Evolutionary conservation across 1,140 invertebrate genomes (phyloP).

Genomic region (Asobara japonica): DNA sequence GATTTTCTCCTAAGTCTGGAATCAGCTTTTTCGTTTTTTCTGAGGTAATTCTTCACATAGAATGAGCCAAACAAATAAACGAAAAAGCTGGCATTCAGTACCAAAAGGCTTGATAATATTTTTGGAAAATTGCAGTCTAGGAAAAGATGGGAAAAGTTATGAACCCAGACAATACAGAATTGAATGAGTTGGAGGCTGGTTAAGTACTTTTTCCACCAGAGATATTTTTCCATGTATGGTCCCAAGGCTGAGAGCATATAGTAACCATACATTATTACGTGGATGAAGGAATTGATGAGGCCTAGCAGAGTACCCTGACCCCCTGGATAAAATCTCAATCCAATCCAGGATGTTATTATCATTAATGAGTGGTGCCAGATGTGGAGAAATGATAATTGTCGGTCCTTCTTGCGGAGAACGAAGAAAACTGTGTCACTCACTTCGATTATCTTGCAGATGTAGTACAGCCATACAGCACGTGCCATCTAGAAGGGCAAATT

Average conservation of each 20-base stretch:
- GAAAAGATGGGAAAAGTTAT: constrained; percentile 74
- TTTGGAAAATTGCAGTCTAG: constrained; percentile 75
- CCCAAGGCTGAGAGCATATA: constrained; percentile 85
- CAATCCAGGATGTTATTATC: constrained; percentile 84
- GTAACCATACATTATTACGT: constrained; percentile 87
- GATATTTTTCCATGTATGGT: constrained; percentile 82
- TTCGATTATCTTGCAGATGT: constrained; percentile 72
- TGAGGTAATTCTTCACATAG: constrained; percentile 79
- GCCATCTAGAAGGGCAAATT: constrained; percentile 57
- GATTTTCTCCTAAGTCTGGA: not conserved
- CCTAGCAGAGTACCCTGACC: constrained; percentile 85
- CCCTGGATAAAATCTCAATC: constrained; percentile 80
- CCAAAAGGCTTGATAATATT: constrained; percentile 74
- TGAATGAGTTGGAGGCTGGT: constrained; percentile 88
- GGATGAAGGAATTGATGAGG: constrained; percentile 87
- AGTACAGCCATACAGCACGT: constrained; percentile 63
- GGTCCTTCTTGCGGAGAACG: constrained; percentile 81
- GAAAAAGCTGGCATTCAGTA: constrained; percentile 81
- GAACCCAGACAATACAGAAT: constrained; percentile 81
- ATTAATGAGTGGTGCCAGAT: constrained; percentile 79
- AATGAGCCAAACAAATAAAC: constrained; percentile 87
- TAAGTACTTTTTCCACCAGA: constrained; percentile 94
- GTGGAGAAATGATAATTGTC: constrained; percentile 81
- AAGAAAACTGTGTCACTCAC: constrained; percentile 83
- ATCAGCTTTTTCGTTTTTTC: constrained; percentile 37